phyloP scores from a whole-genome alignment of 2,888 invertebrate species.

The Craniophora ligustri region DNA sequence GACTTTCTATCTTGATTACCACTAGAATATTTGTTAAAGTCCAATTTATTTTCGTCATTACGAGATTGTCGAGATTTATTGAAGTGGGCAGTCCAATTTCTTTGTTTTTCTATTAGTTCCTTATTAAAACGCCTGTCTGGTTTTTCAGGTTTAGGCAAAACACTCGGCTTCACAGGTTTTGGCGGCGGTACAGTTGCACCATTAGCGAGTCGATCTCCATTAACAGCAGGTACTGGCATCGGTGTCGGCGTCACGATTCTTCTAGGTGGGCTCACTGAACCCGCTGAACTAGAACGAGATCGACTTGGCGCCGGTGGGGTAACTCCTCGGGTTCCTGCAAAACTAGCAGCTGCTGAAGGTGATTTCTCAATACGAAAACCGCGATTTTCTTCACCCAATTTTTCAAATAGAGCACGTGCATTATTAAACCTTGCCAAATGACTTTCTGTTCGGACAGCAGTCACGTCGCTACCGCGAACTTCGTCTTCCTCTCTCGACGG shows the following conservation, averaged over 20 bases:
- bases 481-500: conserved; percentile 88
- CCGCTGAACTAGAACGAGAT: conserved; percentile 91
- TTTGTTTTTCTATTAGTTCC: conserved; percentile 96
- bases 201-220: conserved; percentile 81
- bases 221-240: conserved; percentile 76
- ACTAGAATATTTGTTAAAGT: conserved; percentile 73
- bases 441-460: conserved; percentile 95
- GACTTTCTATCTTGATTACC: conserved; percentile 78
- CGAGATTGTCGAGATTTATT: conserved; percentile 91
- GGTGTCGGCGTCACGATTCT: conserved; percentile 87
- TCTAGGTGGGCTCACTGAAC: conserved; percentile 89
- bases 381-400: conserved; percentile 93
- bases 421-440: conserved; percentile 97
- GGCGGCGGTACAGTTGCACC: conserved; percentile 82
- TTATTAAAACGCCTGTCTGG: conserved; percentile 95
- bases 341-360: conserved; percentile 87
- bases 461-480: conserved; percentile 88
- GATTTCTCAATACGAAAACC: conserved; percentile 89
- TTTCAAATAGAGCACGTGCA: conserved; percentile 97
- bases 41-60: conserved; percentile 75
- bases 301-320: conserved; percentile 87
- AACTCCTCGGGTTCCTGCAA: conserved; percentile 86
- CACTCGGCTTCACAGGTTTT: conserved; percentile 87
- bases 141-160: conserved; percentile 93
- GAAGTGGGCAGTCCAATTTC: conserved; percentile 97